These are phyloP conservation scores for Atta cephalotes DNA, from an alignment of 1,140 invertebrate genomes.

Conservation along the genomic window DNA sequence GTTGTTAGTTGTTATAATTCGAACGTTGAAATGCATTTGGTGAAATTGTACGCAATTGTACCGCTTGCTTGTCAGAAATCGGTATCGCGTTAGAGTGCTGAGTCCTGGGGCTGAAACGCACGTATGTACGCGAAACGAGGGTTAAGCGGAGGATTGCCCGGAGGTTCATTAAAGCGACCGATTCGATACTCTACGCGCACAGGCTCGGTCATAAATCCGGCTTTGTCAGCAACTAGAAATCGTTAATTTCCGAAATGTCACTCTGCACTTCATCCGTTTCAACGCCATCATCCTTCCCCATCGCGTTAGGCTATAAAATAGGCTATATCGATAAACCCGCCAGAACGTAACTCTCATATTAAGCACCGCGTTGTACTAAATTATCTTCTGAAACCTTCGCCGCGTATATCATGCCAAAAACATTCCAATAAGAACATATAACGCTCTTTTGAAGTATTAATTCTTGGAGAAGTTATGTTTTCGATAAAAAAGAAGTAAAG, in stretches of 20 bases:
- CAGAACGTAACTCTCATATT: slow-evolving; percentile 15
- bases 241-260: slow-evolving; percentile 62
- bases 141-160: slow-evolving; percentile 44
- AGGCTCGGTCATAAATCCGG: slow-evolving; percentile 50
- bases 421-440: neutral
- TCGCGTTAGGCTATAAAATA: slow-evolving; percentile 55
- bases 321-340: slow-evolving; percentile 21
- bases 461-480: neutral
- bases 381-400: slow-evolving; percentile 21
- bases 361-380: slow-evolving; percentile 24
- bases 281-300: slow-evolving; percentile 45
- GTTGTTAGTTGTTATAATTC: neutral
- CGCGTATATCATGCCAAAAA: neutral
- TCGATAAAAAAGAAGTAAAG: neutral
- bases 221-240: slow-evolving; percentile 61
- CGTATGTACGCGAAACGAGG: slow-evolving; percentile 61
- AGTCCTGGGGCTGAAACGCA: slow-evolving; percentile 62
- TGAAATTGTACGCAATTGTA: slow-evolving; percentile 57
- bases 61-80: slow-evolving; percentile 69
- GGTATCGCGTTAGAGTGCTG: slow-evolving; percentile 56
- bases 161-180: slow-evolving; percentile 65
- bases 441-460: neutral
- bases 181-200: slow-evolving; percentile 40
- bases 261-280: slow-evolving; percentile 53
- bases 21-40: slow-evolving; percentile 32